Evolutionary conservation across 1,140 invertebrate species (phyloP).

Genomic region (Mesaphorura yosii): DNA sequence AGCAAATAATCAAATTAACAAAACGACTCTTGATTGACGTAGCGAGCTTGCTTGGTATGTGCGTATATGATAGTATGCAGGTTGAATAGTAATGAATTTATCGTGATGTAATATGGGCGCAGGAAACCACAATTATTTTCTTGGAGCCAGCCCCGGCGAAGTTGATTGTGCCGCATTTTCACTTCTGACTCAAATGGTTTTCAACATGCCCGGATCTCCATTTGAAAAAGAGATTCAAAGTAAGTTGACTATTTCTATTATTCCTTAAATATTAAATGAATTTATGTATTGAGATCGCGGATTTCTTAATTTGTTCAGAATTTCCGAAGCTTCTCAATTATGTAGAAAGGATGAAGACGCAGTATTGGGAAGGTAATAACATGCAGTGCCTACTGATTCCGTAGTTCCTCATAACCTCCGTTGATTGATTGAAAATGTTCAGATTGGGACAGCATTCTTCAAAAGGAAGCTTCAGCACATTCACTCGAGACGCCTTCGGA

Average conservation of each 20-base stretch:
- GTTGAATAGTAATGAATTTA: neutral
- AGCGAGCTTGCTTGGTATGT: conserved; percentile 14
- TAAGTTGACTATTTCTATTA: conserved; percentile 9
- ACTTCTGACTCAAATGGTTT: conserved; percentile 36
- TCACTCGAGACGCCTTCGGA: neutral
- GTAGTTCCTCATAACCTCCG: neutral
- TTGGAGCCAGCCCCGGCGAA: conserved; percentile 36
- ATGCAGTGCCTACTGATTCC: neutral
- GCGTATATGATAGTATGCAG: conserved; percentile 5
- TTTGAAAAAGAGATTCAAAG: conserved; percentile 30
- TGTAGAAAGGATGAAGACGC: neutral
- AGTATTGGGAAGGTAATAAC: neutral
- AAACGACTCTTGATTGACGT: conserved; percentile 22
- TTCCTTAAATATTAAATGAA: neutral
- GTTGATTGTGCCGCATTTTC: conserved; percentile 40
- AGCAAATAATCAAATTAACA: conserved; percentile 6
- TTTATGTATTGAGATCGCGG: neutral
- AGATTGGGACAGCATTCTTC: neutral
- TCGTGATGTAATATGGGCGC: neutral
- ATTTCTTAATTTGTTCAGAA: neutral
- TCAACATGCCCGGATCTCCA: conserved; percentile 35
- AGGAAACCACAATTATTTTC: conserved; percentile 37
- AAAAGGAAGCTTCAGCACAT: neutral
- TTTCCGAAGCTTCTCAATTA: neutral
- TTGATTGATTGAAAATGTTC: neutral